Evolutionary conservation across 2,888 invertebrate species (phyloP).

Genomic region (Bembecia ichneumoniformis): DNA sequence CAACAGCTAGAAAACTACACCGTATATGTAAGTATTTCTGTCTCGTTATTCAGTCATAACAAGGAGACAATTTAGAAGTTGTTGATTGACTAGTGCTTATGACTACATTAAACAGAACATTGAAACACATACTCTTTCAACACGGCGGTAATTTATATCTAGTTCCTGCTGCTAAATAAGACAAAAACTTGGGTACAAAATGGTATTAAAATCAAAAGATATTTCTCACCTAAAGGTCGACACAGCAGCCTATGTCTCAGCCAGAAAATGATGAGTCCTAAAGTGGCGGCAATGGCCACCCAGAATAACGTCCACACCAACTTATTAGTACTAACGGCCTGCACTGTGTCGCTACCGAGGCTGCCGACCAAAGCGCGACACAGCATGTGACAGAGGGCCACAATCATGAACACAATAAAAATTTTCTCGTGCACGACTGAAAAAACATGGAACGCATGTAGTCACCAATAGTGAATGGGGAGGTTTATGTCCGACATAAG

Average conservation of each 20-base stretch:
- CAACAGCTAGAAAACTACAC: too few species aligned
- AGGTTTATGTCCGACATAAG: too few species aligned
- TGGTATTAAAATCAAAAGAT: neutral
- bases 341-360: conserved; percentile 52
- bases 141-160: too few species aligned
- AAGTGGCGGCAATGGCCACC: conserved; percentile 83
- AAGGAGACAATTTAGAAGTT: too few species aligned
- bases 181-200: too few species aligned
- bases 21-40: too few species aligned
- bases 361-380: conserved; percentile 62
- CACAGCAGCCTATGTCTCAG: conserved; percentile 90
- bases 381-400: conserved; percentile 86
- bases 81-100: too few species aligned
- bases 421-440: conserved; percentile 91
- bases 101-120: too few species aligned
- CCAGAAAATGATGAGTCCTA: conserved; percentile 90
- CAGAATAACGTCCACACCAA: conserved; percentile 77
- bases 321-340: conserved; percentile 78
- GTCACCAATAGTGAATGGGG: too few species aligned
- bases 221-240: conserved; percentile 86
- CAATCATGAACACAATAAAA: conserved; percentile 91
- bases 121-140: too few species aligned
- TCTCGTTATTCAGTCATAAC: too few species aligned
- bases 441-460: conserved; percentile 18
- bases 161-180: too few species aligned